Percentiles rank a stretch among this genome's conserved stretches.
Evolutionary conservation across 2,888 invertebrate species (phyloP).

Genomic region (Leucoma salicis): DNA sequence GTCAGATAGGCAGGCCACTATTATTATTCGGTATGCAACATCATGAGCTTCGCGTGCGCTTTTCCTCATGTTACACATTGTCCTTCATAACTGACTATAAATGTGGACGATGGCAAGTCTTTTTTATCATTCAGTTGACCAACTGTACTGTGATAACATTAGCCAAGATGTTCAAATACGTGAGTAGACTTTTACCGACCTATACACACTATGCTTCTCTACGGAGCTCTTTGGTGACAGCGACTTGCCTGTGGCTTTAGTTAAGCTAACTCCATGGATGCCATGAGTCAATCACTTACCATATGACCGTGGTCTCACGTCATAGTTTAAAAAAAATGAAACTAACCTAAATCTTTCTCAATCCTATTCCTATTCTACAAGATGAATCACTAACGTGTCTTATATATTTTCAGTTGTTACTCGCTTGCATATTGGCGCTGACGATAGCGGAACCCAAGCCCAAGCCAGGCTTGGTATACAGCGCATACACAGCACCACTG

Average conservation of each 20-base stretch:
- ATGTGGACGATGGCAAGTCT: conserved; percentile 17
- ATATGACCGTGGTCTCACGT: too few species aligned
- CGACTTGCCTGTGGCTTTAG: too few species aligned
- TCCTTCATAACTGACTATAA: conserved; percentile 42
- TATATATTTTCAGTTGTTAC: conserved; percentile 47
- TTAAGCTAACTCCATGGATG: too few species aligned
- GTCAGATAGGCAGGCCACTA: too few species aligned
- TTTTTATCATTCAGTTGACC: conserved; percentile 37
- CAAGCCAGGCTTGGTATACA: conserved; percentile 38
- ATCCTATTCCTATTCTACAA: too few species aligned
- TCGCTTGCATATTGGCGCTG: conserved; percentile 54
- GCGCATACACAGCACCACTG: conserved; percentile 40
- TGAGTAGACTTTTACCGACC: conserved; percentile 58
- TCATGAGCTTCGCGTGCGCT: not conserved
- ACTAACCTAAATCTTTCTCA: too few species aligned
- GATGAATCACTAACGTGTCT: not conserved
- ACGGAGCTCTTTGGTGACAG: too few species aligned
- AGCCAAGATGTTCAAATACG: conserved; percentile 68
- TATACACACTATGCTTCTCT: too few species aligned
- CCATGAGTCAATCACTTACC: too few species aligned
- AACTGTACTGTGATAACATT: conserved; percentile 22
- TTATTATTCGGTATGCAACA: not conserved
- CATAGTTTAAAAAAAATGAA: too few species aligned
- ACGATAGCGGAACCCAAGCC: conserved; percentile 18
- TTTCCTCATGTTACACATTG: conserved; percentile 22